These are phyloP conservation scores for Phaetusa simplex DNA, from an alignment of 2,113 vertebrate species.

Conservation along the genomic window DNA sequence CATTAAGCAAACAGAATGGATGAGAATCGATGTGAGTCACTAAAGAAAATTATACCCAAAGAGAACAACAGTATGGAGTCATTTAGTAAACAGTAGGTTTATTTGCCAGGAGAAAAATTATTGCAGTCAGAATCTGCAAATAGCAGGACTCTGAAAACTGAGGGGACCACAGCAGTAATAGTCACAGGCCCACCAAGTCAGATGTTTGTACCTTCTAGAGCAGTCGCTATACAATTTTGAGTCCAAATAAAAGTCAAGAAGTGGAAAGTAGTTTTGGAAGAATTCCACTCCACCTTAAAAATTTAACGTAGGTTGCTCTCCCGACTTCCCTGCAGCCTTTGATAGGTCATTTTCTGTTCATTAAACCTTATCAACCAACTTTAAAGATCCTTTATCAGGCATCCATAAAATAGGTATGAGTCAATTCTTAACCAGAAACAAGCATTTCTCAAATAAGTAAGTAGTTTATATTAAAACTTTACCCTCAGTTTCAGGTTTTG, in stretches of 20 bases:
- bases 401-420: not conserved
- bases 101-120: not conserved
- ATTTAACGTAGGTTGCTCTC: not conserved
- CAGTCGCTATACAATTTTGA: not conserved
- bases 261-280: not conserved
- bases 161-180: not conserved
- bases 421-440: not conserved
- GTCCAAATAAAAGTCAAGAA: not conserved
- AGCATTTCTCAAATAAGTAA: not conserved
- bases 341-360: not conserved
- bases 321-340: not conserved
- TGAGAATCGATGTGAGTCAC: not conserved
- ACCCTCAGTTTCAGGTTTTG: not conserved
- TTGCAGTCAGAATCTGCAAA: not conserved
- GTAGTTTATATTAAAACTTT: not conserved
- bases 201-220: not conserved
- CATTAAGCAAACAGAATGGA: not conserved
- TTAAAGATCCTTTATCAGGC: not conserved
- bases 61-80: not conserved
- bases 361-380: not conserved
- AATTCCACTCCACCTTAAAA: not conserved
- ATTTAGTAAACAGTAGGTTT: not conserved
- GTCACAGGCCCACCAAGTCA: not conserved
- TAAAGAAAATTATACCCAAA: not conserved
- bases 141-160: not conserved